Base-by-base conservation (phyloP, 2,797 vertebrate genomes). In the Champsocephalus esox region DNA sequence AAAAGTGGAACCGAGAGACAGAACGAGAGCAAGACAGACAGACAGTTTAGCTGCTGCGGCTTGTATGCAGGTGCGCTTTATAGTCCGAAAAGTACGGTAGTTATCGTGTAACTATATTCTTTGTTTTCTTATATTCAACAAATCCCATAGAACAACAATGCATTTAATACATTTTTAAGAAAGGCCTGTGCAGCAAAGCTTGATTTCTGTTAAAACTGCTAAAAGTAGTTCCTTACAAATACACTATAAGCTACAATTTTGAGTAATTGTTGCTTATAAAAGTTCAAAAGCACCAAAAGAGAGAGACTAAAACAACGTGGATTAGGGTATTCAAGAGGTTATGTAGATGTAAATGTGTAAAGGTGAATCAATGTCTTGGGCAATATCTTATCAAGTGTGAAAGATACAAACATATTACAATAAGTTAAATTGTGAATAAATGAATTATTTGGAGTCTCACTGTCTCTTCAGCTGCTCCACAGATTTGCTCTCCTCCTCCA, bases 401-500 rank as follows among this genome's bases (percentile, higher is more conserved):
- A 34, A 28, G 14, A 49, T 2, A 66, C 41, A 66, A 3, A 38
- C 10, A 0, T 71, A 9, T 38, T 7, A 9, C 1, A 38, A 38
- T 38, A 38, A 38, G 34, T 9, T 7, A 38, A 38, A 38, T 38
- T 38, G 34, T 38, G 10, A 72, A 9, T 17, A 34, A 17, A 38
- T 71, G 9, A 67, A 88, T 66, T 70, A 70, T 46, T 71, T 16
- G 12, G 54, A 77, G 60, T 75, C 98, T 96, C 96, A 99, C 98
- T 99, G 98, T 96, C 97, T 97, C 91, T 99, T 99, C 65, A 99
- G 95, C 73, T 99, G 98, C 86, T 99, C 98, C 97, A 99, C 99
- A 70, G 98, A 99, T 87, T 96, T 99, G 71, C 96, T 96, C 89
- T 99, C 98, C 80, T 99, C 98, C 84, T 99, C 98, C 84, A 99